Conservation (phyloP, 2,888 invertebrate species). For the Danaus chrysippus region DNA sequence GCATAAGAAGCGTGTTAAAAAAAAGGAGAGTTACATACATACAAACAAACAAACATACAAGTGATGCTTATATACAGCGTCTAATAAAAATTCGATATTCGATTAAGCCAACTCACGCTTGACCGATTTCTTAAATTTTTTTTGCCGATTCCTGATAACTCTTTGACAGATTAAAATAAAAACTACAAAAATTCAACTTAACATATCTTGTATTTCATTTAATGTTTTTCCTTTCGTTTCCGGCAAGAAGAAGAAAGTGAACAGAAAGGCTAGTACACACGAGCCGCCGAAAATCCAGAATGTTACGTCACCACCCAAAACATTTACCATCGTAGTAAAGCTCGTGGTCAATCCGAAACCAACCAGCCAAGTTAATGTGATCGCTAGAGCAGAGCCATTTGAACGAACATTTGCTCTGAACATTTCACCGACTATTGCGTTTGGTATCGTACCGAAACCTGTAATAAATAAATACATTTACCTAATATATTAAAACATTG, state of each 20-base stretch:
- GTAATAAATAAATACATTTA: constrained; percentile 16
- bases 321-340: constrained; percentile 40
- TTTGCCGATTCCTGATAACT: too few species aligned
- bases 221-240: constrained; percentile 49
- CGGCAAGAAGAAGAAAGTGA: constrained; percentile 42
- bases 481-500: background rate
- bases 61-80: too few species aligned
- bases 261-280: constrained; percentile 41
- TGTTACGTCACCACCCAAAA: constrained; percentile 42
- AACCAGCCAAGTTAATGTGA: constrained; percentile 42
- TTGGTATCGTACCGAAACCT: constrained; percentile 50
- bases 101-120: too few species aligned
- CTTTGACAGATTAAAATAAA: too few species aligned
- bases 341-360: constrained; percentile 43
- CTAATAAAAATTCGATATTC: too few species aligned
- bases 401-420: constrained; percentile 45
- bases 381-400: constrained; percentile 43
- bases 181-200: constrained; percentile 33
- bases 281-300: constrained; percentile 46
- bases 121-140: too few species aligned
- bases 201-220: constrained; percentile 47
- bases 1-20: too few species aligned
- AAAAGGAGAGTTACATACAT: too few species aligned
- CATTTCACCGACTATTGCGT: constrained; percentile 48
- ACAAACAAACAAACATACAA: too few species aligned